Conservation (phyloP, 2,888 invertebrate genomes). For the Eucera pruinosa region DNA sequence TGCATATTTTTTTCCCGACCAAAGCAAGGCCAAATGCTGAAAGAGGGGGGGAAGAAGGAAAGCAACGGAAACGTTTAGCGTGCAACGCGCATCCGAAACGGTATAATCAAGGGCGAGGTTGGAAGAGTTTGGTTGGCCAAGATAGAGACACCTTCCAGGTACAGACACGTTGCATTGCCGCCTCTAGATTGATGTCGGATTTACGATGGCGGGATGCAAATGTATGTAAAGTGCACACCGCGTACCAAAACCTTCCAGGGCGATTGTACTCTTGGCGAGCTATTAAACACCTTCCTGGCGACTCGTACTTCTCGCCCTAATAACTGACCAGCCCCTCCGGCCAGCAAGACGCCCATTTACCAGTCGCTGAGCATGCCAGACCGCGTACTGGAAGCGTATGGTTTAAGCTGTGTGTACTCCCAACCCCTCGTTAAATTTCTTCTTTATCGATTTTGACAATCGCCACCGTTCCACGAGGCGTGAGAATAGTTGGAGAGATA, state of each 20-base stretch:
- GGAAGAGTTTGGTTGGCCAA: conserved; percentile 56
- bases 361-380: conserved; percentile 45
- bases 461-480: conserved; percentile 63
- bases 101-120: conserved; percentile 20
- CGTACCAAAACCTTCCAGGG: conserved; percentile 64
- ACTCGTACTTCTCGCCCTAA: conserved; percentile 71
- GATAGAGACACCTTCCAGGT: conserved; percentile 71
- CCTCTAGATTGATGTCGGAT: conserved; percentile 68
- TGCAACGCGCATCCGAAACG: conserved; percentile 5
- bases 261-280: conserved; percentile 81
- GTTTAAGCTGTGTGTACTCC: conserved; percentile 73
- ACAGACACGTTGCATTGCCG: conserved; percentile 60
- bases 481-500: conserved; percentile 44
- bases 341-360: conserved; percentile 53
- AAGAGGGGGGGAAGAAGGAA: neutral
- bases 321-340: conserved; percentile 56
- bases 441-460: conserved; percentile 75
- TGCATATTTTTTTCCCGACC: neutral
- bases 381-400: conserved; percentile 66
- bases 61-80: conserved; percentile 35
- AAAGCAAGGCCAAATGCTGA: too few species aligned
- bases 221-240: conserved; percentile 80
- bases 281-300: conserved; percentile 82
- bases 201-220: conserved; percentile 79
- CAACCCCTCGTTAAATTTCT: conserved; percentile 79